These are phyloP conservation scores for Scalopus aquaticus DNA, from an alignment of 2,113 vertebrate species.

Conservation along the genomic window DNA sequence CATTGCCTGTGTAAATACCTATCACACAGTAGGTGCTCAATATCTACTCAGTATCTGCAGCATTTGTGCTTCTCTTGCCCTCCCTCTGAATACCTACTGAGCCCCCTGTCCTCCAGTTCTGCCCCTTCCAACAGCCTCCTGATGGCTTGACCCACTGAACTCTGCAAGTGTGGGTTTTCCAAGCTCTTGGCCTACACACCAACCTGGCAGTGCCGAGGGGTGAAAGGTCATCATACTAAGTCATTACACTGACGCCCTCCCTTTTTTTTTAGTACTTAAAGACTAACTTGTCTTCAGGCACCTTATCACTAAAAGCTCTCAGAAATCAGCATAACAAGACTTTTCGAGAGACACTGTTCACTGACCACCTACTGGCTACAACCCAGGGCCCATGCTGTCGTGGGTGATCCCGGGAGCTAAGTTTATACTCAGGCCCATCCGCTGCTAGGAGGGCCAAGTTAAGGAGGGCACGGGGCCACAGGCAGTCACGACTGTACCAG, in stretches of 20 bases:
- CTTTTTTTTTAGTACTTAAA: background rate
- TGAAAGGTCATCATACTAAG: background rate
- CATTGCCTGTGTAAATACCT: background rate
- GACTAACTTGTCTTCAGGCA: background rate
- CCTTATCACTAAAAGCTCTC: background rate
- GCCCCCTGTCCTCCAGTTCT: background rate
- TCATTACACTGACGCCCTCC: background rate
- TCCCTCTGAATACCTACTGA: background rate
- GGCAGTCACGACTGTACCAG: background rate
- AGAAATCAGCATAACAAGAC: background rate
- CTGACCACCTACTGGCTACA: background rate
- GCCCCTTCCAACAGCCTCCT: background rate
- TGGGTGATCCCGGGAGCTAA: rapidly evolving
- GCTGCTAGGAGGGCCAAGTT: background rate
- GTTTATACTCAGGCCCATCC: background rate
- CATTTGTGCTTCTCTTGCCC: background rate
- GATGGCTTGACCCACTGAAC: no score
- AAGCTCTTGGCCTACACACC: rapidly evolving
- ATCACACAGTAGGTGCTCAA: background rate
- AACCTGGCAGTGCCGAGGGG: background rate
- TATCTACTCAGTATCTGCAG: background rate
- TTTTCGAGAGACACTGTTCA: background rate
- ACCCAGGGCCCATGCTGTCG: no score
- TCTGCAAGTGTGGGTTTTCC: background rate
- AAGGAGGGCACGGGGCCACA: background rate